Conservation (phyloP, 2,113 vertebrate genomes). For the Pteruthius melanotis region DNA sequence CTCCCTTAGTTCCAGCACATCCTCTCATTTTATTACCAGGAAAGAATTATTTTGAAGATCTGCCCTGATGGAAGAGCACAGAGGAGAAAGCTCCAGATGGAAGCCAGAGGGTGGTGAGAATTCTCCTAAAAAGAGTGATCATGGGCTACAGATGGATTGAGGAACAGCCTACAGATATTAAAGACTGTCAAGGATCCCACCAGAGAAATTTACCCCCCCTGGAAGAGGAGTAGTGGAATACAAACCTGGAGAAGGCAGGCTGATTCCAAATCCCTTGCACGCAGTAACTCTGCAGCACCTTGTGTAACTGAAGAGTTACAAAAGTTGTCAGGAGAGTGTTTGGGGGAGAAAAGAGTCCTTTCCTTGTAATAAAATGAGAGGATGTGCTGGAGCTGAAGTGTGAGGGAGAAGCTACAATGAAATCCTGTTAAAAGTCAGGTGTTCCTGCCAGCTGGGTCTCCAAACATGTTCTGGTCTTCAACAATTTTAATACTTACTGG, state of each 20-base stretch:
- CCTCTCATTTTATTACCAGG: background rate
- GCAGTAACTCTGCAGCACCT: background rate
- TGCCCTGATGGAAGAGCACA: background rate
- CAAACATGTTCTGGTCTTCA: background rate
- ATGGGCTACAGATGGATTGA: fast-evolving
- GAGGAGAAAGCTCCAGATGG: background rate
- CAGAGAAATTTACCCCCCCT: background rate
- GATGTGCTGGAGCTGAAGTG: background rate
- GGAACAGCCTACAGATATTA: background rate
- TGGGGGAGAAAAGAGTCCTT: background rate
- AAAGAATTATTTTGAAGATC: background rate
- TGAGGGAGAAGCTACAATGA: background rate
- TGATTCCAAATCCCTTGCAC: background rate
- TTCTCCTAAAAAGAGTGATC: background rate
- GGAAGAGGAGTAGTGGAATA: background rate
- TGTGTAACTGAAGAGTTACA: background rate
- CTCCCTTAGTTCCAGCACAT: background rate
- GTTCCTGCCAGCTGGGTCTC: background rate
- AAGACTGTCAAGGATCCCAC: background rate
- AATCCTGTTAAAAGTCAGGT: background rate
- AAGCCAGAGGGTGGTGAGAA: background rate
- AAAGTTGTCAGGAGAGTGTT: background rate
- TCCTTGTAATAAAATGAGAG: background rate
- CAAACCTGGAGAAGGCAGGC: background rate
- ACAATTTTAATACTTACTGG: background rate